phyloP scores from a whole-genome alignment of 2,888 invertebrate species.

The Spisula solida region DNA sequence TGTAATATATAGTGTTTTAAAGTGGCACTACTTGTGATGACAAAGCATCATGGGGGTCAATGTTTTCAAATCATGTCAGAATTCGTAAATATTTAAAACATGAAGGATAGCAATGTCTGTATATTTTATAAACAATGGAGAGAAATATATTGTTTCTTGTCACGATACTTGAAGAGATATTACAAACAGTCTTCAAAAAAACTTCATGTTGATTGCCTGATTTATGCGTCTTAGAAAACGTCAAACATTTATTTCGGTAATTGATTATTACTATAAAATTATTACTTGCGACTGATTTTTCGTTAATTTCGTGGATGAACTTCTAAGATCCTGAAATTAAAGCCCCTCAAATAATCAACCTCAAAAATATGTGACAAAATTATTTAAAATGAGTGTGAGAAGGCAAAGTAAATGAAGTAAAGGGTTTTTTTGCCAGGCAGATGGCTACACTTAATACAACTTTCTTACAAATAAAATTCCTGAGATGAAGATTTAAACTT shows the following conservation, averaged over 20 bases:
- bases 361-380: too few species aligned
- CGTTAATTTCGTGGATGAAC: too few species aligned
- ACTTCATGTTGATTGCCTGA: background rate
- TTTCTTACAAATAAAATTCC: too few species aligned
- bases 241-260: background rate
- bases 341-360: too few species aligned
- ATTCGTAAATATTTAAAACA: conserved; percentile 23
- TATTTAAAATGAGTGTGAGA: too few species aligned
- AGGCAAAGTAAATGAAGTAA: too few species aligned
- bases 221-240: background rate
- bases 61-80: conserved; percentile 27
- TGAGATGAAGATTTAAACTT: too few species aligned
- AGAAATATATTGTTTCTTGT: background rate
- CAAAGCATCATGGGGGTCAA: background rate
- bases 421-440: too few species aligned
- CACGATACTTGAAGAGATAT: background rate
- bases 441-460: too few species aligned
- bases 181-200: background rate
- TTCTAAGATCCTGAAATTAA: too few species aligned
- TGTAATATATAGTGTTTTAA: conserved; percentile 26
- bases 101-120: background rate
- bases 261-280: background rate
- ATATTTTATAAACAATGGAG: background rate
- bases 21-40: conserved; percentile 1
- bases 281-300: too few species aligned